Percentiles rank a stretch among this genome's conserved stretches.
phyloP scores from a whole-genome alignment of 2,113 vertebrate species.

The Alouatta palliata region DNA sequence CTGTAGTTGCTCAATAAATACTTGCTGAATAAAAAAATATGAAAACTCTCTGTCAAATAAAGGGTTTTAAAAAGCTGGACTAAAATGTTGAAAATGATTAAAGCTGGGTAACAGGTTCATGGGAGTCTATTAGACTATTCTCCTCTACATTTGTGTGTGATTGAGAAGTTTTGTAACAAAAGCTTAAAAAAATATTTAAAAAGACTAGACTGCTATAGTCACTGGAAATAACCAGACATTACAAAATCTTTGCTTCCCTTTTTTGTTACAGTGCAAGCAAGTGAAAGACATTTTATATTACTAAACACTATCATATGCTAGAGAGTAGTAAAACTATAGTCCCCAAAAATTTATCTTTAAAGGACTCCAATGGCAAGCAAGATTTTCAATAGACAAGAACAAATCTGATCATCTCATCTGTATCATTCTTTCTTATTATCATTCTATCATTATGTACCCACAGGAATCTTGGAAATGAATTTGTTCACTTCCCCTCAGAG shows the following conservation, averaged over 20 bases:
- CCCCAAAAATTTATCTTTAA: not conserved
- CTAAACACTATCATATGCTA: not conserved
- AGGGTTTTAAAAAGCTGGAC: not conserved
- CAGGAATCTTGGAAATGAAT: not conserved
- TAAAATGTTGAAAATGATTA: slow-evolving; percentile 20
- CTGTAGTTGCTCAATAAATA: not conserved
- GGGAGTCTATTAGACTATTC: not conserved
- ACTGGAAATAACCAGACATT: not conserved
- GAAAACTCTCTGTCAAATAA: not conserved
- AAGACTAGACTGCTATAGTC: not conserved
- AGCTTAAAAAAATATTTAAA: not conserved
- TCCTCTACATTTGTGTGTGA: not conserved
- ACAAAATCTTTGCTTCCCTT: not conserved
- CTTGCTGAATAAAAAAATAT: not conserved
- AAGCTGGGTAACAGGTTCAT: not conserved
- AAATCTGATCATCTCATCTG: not conserved
- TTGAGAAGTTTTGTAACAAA: slow-evolving; percentile 25
- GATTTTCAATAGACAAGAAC: not conserved
- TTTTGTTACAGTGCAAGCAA: slow-evolving; percentile 2
- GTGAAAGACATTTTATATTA: not conserved
- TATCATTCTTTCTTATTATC: not conserved
- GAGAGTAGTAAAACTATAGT: not conserved
- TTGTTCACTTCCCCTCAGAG: not conserved
- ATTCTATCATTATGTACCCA: not conserved
- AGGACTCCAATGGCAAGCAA: not conserved